Evolutionary conservation across 2,888 invertebrate species (phyloP), one percentile per base, ranked within the genome.

Genomic region (Leucophenga montana): DNA sequence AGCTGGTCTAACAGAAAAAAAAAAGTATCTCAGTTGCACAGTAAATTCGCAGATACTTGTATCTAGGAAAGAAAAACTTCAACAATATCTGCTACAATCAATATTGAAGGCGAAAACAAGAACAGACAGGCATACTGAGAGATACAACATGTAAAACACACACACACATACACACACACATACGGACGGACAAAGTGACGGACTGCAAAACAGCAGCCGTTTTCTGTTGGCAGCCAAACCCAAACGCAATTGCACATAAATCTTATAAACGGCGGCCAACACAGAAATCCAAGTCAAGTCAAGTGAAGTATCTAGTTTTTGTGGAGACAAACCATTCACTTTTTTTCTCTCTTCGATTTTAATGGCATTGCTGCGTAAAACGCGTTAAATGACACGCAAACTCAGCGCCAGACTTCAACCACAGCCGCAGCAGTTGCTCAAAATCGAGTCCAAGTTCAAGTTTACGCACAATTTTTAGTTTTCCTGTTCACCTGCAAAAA

Each of bases 211-310:
- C 50, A 50, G 62, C 62, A 64, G 62, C 62, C 46, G 48, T 64
- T 64, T 84, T 82, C 78, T 81, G 83, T 83, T 77, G 78, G 75
- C 82, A 83, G 85, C 85, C 81, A 84, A 83, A 82, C 81, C 85
- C 80, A 78, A 84, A 76, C 73, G 80, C 81, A 78, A 84, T 79
- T 79, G 82, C 54, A 82, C 84, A 84, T 81, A 81, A 81, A 84
- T 81, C 85, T 84, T 69, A 72, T 46, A 70, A 61, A 57, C 71
- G 71, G 27, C 27, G 27, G 4, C 27, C 72, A 72, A 84, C 84
- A 80, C 84, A 5, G 1, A 39, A 39, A 39, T 1, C 8, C 9
- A 8, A 57, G 14, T 6, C 31, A 27, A 57, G 56, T 56, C 56
- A 6, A 56, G 56, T 56, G 4, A 57, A 14, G 22, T 22, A 31